Evolutionary conservation across 2,797 vertebrate species (phyloP), one percentile per base, ranked within the genome.

Genomic region (Sebastes kiyomatsui): DNA sequence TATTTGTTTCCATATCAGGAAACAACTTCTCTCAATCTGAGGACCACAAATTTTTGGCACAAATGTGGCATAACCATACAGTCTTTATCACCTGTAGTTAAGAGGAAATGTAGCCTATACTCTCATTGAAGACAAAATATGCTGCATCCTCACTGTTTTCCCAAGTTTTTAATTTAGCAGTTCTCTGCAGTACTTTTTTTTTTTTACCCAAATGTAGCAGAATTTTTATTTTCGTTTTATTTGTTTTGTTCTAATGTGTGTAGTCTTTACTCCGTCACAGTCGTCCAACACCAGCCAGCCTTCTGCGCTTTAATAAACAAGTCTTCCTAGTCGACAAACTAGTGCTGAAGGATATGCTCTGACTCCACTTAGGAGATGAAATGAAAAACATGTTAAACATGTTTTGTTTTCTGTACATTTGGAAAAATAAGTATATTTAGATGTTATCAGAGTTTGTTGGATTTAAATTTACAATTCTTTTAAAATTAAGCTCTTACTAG

Each of bases 341-440:
- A 28, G 42, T 22, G 58, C 46, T 64, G 59, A 84, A 77, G 35
- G 20, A 80, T 25, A 7, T 54, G 1, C 25, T 83, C 30, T 58
- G 30, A 52, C 61, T 66, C 71, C 30, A 52, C 71, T 69, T 68
- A 2, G 54, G 30, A 73, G 32, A 49, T 59, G 12, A 69, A 72
- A 81, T 60, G 1, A 14, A 22, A 46, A 79, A 62, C 52, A 60
- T 67, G 56, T 81, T 62, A 38, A 79, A 81, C 60, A 12, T 82
- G 64, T 81, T 80, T 67, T 27, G 20, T 54, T 75, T 75, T 73
- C 22, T 88, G 46, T 80, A 69, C 20, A 81, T 82, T 84, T 75
- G 35, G 32, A 61, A 77, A 72, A 27, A 27, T 27, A 27, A 54
- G 14, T 59, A 56, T 68, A 22, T 77, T 64, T 56, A 22, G 67